Percentiles rank a stretch among this genome's conserved stretches.
Evolutionary conservation across 1,140 invertebrate species (phyloP).

Genomic region (Diprion similis): DNA sequence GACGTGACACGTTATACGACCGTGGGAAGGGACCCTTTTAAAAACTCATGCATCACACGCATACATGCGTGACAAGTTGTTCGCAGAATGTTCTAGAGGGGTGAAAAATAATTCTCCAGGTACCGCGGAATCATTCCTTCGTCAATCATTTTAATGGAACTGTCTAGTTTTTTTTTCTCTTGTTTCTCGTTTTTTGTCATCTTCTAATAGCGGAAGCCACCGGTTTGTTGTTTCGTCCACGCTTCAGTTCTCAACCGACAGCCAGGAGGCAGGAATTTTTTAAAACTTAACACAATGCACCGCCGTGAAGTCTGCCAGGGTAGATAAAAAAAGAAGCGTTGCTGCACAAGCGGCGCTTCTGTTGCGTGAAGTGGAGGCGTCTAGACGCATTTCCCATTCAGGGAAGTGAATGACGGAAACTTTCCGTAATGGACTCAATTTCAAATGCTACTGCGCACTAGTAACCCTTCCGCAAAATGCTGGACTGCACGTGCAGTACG

Average conservation of each 20-base stretch:
- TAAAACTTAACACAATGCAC: conserved; percentile 4
- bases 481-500: not conserved
- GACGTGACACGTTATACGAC: no score
- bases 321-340: conserved; percentile 28
- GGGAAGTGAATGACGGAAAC: conserved; percentile 6
- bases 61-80: no score
- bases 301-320: conserved; percentile 10
- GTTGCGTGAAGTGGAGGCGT: conserved; percentile 30
- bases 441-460: not conserved
- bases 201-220: not conserved
- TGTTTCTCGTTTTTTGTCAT: not conserved
- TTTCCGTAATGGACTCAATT: not conserved
- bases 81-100: no score
- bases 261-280: not conserved
- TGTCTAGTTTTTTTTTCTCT: not conserved
- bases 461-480: not conserved
- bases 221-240: not conserved
- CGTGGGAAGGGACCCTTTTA: no score
- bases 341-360: conserved; percentile 22
- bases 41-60: no score
- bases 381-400: conserved; percentile 26
- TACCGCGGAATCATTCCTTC: not conserved
- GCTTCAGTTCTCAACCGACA: not conserved
- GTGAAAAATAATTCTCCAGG: no score
- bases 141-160: conserved; percentile 1